Evolutionary conservation across 2,113 vertebrate genomes (phyloP).

Genomic region (Elephas maximus): DNA sequence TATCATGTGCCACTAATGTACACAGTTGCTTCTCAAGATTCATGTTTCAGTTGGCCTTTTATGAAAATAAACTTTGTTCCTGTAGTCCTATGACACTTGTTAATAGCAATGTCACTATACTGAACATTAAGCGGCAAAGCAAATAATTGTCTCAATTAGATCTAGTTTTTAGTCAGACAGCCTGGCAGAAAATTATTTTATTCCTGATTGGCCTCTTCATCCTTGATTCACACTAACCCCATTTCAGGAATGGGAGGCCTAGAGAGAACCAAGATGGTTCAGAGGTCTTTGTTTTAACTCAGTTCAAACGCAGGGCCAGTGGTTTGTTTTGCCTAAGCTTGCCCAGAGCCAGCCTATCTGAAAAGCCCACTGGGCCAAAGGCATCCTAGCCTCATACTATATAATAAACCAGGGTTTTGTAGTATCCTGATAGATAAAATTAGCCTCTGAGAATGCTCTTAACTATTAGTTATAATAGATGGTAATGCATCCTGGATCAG

Average conservation of each 20-base stretch:
- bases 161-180: neutral
- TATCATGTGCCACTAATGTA: neutral
- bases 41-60: neutral
- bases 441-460: neutral
- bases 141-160: neutral
- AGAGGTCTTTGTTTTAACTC: neutral
- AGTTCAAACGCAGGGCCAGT: neutral
- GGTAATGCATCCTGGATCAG: neutral
- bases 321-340: neutral
- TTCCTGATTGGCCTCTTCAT: neutral
- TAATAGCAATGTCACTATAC: neutral
- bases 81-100: neutral
- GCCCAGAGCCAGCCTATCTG: neutral
- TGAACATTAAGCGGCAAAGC: neutral
- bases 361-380: neutral
- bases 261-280: neutral
- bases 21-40: neutral
- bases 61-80: neutral
- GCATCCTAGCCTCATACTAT: neutral
- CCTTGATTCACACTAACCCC: neutral
- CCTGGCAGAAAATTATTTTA: constrained; percentile 24
- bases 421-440: neutral
- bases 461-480: neutral
- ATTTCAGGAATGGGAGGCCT: neutral
- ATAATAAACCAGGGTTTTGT: neutral